Evolutionary conservation across 2,888 invertebrate species (phyloP).

Genomic region (Phaonia tiefii): DNA sequence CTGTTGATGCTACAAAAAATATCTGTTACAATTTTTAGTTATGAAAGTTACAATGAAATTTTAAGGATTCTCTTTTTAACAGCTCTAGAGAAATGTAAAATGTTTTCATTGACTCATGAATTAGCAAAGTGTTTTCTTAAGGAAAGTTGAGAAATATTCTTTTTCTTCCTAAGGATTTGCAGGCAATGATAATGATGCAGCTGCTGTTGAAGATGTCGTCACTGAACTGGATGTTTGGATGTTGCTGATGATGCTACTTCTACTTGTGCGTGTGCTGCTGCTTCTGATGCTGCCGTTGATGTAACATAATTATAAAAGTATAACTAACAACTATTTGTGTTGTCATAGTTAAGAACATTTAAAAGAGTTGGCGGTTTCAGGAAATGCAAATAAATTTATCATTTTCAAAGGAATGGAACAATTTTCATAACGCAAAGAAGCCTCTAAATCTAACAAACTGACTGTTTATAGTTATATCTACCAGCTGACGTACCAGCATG

Average conservation of each 20-base stretch:
- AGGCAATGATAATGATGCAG: conserved; percentile 43
- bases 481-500: no score
- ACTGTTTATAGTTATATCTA: no score
- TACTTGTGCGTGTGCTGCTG: not conserved
- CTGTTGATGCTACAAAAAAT: not conserved
- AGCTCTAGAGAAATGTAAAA: conserved; percentile 29
- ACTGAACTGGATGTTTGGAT: not conserved
- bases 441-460: no score
- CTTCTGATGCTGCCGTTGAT: conserved; percentile 2
- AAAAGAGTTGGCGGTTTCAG: not conserved
- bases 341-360: not conserved
- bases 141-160: conserved; percentile 8
- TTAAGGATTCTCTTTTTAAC: conserved; percentile 20
- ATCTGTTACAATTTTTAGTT: no score
- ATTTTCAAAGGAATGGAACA: not conserved
- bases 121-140: conserved; percentile 21
- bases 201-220: not conserved
- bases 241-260: no score
- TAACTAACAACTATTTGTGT: conserved; percentile 35
- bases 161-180: conserved; percentile 29
- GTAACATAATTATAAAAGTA: conserved; percentile 45
- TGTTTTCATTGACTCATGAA: conserved; percentile 24
- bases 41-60: conserved; percentile 18
- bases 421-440: no score
- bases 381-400: not conserved